A percentile compares a stretch with the other conserved stretches of the same genome.
Evolutionary conservation across 2,113 vertebrate species (phyloP).

Genomic region (Tenrec ecaudatus): DNA sequence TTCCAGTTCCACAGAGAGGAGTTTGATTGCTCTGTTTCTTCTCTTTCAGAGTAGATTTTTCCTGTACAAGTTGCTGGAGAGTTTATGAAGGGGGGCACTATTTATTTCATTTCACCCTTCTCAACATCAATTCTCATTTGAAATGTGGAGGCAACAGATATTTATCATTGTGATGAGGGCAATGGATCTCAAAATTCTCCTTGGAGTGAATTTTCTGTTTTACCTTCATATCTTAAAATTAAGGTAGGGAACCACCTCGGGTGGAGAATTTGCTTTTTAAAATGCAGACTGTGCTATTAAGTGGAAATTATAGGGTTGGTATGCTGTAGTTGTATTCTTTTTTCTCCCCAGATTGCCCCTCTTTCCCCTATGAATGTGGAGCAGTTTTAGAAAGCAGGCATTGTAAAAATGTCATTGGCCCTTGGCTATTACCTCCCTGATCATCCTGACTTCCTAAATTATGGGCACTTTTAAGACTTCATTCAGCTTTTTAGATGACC

Average conservation of each 20-base stretch:
- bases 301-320: not conserved
- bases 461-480: conserved; percentile 66
- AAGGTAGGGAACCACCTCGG: not conserved
- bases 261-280: not conserved
- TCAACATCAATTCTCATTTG: conserved; percentile 35
- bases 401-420: conserved; percentile 6
- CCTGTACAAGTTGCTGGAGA: not conserved
- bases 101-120: not conserved
- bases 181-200: not conserved
- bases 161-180: not conserved
- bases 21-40: not conserved
- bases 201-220: not conserved
- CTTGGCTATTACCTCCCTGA: conserved; percentile 62
- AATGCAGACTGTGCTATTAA: not conserved
- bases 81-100: not conserved
- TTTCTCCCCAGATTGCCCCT: not conserved
- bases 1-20: not conserved
- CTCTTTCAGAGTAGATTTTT: not conserved
- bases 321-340: not conserved
- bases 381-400: conserved; percentile 50
- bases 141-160: not conserved
- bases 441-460: conserved; percentile 55
- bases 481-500: conserved; percentile 63
- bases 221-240: not conserved
- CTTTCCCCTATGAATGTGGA: not conserved